Evolutionary conservation across 1,140 invertebrate species (phyloP).

Genomic region (Neomicropteryx cornuta): DNA sequence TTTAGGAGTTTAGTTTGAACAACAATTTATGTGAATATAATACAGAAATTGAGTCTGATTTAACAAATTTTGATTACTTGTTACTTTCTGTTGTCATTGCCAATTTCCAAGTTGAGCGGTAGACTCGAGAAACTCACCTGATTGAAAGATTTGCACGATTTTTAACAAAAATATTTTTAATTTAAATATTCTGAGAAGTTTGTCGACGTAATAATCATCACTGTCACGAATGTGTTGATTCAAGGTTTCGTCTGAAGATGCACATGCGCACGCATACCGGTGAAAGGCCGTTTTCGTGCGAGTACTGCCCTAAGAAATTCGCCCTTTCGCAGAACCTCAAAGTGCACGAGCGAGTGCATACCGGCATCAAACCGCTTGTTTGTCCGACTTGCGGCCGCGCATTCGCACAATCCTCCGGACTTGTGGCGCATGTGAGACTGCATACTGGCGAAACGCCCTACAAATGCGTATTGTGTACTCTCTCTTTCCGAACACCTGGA

Average conservation of each 20-base stretch:
- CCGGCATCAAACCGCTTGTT: constrained; percentile 39
- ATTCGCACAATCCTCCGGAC: constrained; percentile 38
- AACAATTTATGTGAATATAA: too few relatives aligned
- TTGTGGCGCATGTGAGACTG: constrained; percentile 39
- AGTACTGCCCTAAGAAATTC: constrained; percentile 29
- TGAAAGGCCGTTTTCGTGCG: constrained; percentile 79
- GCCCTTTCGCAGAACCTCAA: constrained; percentile 30
- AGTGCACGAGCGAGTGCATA: constrained; percentile 46
- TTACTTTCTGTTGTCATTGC: not conserved
- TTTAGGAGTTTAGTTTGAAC: too few relatives aligned
- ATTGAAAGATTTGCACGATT: constrained; percentile 4
- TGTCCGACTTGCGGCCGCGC: constrained; percentile 34
- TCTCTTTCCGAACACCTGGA: constrained; percentile 29
- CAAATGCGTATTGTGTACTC: constrained; percentile 30
- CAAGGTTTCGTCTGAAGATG: constrained; percentile 67
- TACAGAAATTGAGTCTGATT: too few relatives aligned
- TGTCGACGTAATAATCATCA: too few relatives aligned
- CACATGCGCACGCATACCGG: constrained; percentile 87
- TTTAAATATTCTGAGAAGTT: too few relatives aligned
- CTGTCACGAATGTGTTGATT: constrained; percentile 11
- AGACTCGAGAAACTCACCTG: not conserved
- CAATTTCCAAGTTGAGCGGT: not conserved
- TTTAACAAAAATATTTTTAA: not conserved
- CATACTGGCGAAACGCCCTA: constrained; percentile 44
- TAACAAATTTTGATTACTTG: not conserved